Evolutionary conservation across 2,888 invertebrate genomes (phyloP), one percentile per base, ranked within the genome.

Genomic region (Myopa testacea): DNA sequence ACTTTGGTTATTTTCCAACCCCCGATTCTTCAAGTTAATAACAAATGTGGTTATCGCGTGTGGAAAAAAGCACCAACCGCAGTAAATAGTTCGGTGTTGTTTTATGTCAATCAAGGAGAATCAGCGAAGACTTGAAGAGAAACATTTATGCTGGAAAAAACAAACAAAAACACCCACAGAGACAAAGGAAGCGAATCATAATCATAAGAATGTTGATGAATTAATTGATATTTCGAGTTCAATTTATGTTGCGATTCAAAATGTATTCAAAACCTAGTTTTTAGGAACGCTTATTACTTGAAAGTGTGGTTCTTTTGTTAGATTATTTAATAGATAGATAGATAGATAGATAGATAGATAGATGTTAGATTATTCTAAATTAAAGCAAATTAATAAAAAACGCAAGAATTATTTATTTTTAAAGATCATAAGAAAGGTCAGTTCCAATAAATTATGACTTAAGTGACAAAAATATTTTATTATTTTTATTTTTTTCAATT

Each of bases 31-130:
- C 19, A 50, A 16, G 63, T 75, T 69, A 58, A 75, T 67, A 75
- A 68, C 75, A 69, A 75, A 75, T 75, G 75, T 60, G 58, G 68
- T 68, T 69, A 75, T 75, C 69, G 75, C 75, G 75, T 75, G 75
- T 60, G 16, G 75, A 37, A 45, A 45, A 45, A 40, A 55, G 60
- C 69, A 60, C 70, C 34, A 60, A 75, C 68, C 60, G 26, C 75
- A 45, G 34, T 60, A 68, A 69, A 69, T 26, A 69, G 38, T 75
- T 60, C 40, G 16, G 37, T 69, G 45, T 75, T 69, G 40, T 63
- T 62, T 73, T 63, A 62, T 50, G 26, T n/a, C 8, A n/a, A n/a
- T n/a, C 34, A 34, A 70, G 26, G 62, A 34, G 38, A 63, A 63
- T 6, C 34, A 62, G 45, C 26, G 55, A 69, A 37, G 34, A 16